Conservation (phyloP, 2,797 vertebrate genomes). For the Zenarchopterus dispar region DNA sequence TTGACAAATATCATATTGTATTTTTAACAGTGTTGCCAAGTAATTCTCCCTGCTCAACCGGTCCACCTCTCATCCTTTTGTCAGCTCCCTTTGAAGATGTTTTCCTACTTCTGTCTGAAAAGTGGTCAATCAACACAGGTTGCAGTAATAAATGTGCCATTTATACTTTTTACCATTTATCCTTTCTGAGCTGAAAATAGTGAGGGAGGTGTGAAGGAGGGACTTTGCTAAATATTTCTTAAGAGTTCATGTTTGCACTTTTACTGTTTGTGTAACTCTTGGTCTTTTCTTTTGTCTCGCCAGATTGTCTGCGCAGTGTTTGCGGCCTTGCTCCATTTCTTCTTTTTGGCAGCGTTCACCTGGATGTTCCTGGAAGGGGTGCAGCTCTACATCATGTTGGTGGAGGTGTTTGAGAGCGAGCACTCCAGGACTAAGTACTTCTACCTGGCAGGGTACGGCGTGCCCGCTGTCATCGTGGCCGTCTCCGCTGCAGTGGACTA, state of each 20-base stretch:
- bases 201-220: slow-evolving; percentile 28
- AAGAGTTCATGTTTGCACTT: slow-evolving; percentile 14
- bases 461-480: slow-evolving; percentile 95
- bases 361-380: slow-evolving; percentile 99
- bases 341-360: slow-evolving; percentile 98
- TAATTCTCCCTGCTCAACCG: slow-evolving; percentile 11
- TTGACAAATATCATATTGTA: slow-evolving; percentile 56
- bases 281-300: slow-evolving; percentile 42
- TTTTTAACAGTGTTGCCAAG: slow-evolving; percentile 53
- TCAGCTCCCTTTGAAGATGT: slow-evolving; percentile 39
- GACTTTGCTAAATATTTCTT: slow-evolving; percentile 11
- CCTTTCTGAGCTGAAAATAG: slow-evolving; percentile 26
- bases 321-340: slow-evolving; percentile 97
- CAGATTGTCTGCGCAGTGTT: slow-evolving; percentile 97
- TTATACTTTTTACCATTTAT: slow-evolving; percentile 43
- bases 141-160: slow-evolving; percentile 26
- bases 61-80: slow-evolving; percentile 4
- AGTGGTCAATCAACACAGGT: slow-evolving; percentile 51
- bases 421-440: slow-evolving; percentile 97
- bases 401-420: slow-evolving; percentile 98
- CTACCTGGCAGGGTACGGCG: slow-evolving; percentile 96
- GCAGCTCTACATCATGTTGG: slow-evolving; percentile 99
- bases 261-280: slow-evolving; percentile 50
- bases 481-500: slow-evolving; percentile 97
- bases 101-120: slow-evolving; percentile 37